These are phyloP conservation scores for Cosmorhoe ocellata DNA, from an alignment of 2,888 invertebrate genomes.

Conservation along the genomic window DNA sequence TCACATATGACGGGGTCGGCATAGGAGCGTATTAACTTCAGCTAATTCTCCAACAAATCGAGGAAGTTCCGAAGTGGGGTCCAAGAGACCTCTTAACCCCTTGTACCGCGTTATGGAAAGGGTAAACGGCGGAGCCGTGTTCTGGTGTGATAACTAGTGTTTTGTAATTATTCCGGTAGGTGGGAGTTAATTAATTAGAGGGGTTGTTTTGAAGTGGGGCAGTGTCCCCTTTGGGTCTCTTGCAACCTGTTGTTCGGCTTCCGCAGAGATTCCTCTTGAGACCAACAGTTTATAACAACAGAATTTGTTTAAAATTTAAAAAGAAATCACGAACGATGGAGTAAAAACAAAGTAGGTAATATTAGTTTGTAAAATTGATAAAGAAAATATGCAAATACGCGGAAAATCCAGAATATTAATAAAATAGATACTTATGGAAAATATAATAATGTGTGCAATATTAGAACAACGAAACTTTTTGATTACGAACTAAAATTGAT, in stretches of 20 bases:
- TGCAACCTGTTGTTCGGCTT: slow-evolving; percentile 18
- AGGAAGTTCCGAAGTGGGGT: slow-evolving; percentile 58
- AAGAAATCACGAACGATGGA: too few relatives aligned
- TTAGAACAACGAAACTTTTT: too few relatives aligned
- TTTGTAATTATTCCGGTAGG: slow-evolving; percentile 31
- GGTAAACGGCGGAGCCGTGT: slow-evolving; percentile 51
- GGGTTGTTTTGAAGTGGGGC: slow-evolving; percentile 4
- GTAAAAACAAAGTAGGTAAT: too few relatives aligned
- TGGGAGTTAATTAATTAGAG: slow-evolving; percentile 20
- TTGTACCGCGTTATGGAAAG: slow-evolving; percentile 44
- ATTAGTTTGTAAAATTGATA: too few relatives aligned
- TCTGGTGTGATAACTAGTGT: slow-evolving; percentile 44
- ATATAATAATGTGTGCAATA: too few relatives aligned
- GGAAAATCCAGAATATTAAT: too few relatives aligned
- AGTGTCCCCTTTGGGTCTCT: not conserved
- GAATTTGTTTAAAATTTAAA: slow-evolving; percentile 1
- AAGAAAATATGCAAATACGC: too few relatives aligned
- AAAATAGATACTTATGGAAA: too few relatives aligned
- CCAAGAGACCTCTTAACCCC: slow-evolving; percentile 44
- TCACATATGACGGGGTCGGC: slow-evolving; percentile 52
- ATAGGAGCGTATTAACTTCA: slow-evolving; percentile 59
- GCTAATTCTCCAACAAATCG: slow-evolving; percentile 65
- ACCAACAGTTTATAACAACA: not conserved
- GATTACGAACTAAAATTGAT: too few relatives aligned
- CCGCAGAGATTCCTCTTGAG: not conserved